These are phyloP conservation scores for Ischnura elegans DNA, from an alignment of 2,888 invertebrate genomes.

Conservation along the genomic window DNA sequence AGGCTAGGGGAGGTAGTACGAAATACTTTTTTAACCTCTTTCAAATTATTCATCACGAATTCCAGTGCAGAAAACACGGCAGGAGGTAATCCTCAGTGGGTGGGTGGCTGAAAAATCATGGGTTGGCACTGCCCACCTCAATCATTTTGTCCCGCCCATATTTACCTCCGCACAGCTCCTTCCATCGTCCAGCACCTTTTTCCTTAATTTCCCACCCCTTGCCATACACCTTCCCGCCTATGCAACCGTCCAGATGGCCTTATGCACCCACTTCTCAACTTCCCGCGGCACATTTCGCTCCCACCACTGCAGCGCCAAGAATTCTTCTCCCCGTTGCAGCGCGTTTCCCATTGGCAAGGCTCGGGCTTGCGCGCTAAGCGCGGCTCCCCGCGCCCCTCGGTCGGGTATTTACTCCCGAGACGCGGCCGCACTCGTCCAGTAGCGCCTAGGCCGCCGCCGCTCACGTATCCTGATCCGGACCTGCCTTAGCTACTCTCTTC, in stretches of 20 bases:
- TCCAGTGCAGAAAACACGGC: too few species aligned
- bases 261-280: too few species aligned
- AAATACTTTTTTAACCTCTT: too few species aligned
- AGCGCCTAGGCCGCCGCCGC: conserved; percentile 39
- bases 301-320: not conserved
- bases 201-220: not conserved
- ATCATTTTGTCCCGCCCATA: not conserved
- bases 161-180: not conserved
- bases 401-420: not conserved
- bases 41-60: too few species aligned
- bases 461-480: not conserved
- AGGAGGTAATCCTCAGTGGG: too few species aligned
- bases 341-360: too few species aligned
- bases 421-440: not conserved
- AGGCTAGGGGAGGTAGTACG: too few species aligned
- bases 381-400: not conserved
- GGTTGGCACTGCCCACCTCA: not conserved
- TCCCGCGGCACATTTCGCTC: not conserved
- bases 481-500: not conserved
- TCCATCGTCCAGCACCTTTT: not conserved
- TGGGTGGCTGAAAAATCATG: too few species aligned
- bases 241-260: not conserved
- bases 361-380: conserved; percentile 6
- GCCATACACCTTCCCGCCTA: not conserved
- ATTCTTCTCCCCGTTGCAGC: not conserved